Base-by-base conservation (phyloP, 1,140 invertebrate genomes). In the Arion vulgaris region DNA sequence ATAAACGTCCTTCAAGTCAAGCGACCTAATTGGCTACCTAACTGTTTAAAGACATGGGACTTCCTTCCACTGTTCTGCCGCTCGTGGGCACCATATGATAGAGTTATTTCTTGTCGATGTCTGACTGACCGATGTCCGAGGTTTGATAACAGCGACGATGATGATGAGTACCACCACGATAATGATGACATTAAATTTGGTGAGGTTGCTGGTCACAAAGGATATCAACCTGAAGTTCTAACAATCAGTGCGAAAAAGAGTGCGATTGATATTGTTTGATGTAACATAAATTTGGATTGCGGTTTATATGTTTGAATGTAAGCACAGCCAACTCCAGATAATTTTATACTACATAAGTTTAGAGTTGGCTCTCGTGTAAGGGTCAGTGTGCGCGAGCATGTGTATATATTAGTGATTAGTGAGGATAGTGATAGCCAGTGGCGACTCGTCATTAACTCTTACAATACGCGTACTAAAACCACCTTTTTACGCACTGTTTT, bases 1-100 rank as follows among this genome's bases (percentile, higher is more conserved):
- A 84, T 92, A 26, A 91, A 91, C 75, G 74, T 89, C 15, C 57
- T 90, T 2, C 90, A 91, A 78, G 81, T 81, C 26, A 89, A 88
- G 77, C 62, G 82, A 17, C 89, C 86, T 0, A 57, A 79, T 15
- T 72, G 66, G 49, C 85, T 91, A 53, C 90, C 90, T 9, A 53
- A 26, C n/a, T 82, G 85, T 39, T 80, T 91, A 69, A 85, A 79
- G 32, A 87, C 83, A 32, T 91, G 90, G 90, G 84, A 90, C 71
- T 91, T 88, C 80, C 84, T 91, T 23, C 90, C 90, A 26, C 68
- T 38, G 86, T 85, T 71, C 68, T 87, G 51, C 85, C 86, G 41
- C 89, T 89, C 19, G 71, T 91, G 51, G 80, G 75, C 53, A 86
- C 90, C n/a, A 69, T 84, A 62, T 39, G 77, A 79, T 36, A 4